Base-by-base conservation (phyloP, 1,140 invertebrate species). In the Cydia pomonella region DNA sequence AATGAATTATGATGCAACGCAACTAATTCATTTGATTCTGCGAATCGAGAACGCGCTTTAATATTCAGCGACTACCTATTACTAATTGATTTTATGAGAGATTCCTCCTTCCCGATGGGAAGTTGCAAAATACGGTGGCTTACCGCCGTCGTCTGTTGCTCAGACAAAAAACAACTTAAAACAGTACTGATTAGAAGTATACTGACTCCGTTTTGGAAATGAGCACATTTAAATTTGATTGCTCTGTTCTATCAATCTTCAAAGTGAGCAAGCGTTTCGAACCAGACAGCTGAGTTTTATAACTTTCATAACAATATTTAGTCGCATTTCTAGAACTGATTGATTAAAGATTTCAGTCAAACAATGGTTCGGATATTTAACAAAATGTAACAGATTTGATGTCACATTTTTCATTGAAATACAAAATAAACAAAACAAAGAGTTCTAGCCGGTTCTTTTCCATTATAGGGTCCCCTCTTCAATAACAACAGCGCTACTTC, bases 101-200 rank as follows among this genome's bases (percentile, higher is more conserved):
- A 44, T 64, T 76, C 44, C 47, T 62, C 21, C 41, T 76, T 82
- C 75, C 73, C 73, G 77, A 78, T 73, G 78, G 82, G 80, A 84
- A 83, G 79, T 81, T 82, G 79, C 83, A 82, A 87, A 87, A 81
- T 80, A 83, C 80, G 74, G 29, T 33, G 75, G 59, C 72, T 50
- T 63, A 66, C 76, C 74, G 72, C 73, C 72, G 72, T 74, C 73
- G 72, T 75, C 76, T 76, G 66, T 77, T 69, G 29, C 64, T 44
- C 23, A n/a, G 23, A 21, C 12, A 18, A 9, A 59, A 16, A 59
- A 59, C n/a, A 23, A 23, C 53, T 59, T 23, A 59, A 10, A 59
- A 23, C 53, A 23, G 18, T 23, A 59, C n/a, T 59, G 21, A 2
- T 23, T 23, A 6, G 9, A 12, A 21, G 9, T 10, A 23, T 23